Evolutionary conservation across 2,797 vertebrate genomes (phyloP), one percentile per base, ranked within the genome.

Genomic region (Characodon lateralis): DNA sequence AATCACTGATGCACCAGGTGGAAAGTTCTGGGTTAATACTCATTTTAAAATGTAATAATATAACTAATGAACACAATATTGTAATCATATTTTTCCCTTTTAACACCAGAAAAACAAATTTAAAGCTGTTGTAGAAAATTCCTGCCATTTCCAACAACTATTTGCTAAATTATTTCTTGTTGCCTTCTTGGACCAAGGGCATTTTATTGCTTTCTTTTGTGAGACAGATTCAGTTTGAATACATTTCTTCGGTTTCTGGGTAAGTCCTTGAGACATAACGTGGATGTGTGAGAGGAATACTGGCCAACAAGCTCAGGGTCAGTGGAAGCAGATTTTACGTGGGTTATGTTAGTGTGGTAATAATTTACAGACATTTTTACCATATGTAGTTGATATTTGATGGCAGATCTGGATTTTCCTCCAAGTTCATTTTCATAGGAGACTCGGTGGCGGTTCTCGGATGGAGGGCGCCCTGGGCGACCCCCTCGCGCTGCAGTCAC

Each of bases 181-280:
- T 69, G 2, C 66, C 46, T 69, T 69, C 43, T n/a, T 69, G 24
- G 41, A 69, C 66, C 66, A 46, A 26, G 41, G 46, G 41, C 12
- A 12, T 46, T 16, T 69, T 43, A 35, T 69, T 69, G n/a, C 26
- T 69, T 46, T 69, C 66, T 69, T 46, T 69, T 22, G 24, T 16
- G 66, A 16, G 66, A 46, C 66, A 69, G 66, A 69, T 26, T 69
- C 66, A 46, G 66, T 69, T 43, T 69, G 46, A 46, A 69, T 69
- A 46, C 46, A 43, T 69, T 3, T 43, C 66, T n/a, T 8, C 66
- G 16, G 41, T 46, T 26, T 46, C 41, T 46, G 66, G 66, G 66
- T 46, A 69, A 69, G 66, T 69, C 66, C 66, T 46, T 69, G 41
- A 46, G 39, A 69, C 43, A n/a, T 41, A 69, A 7, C 66, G 24